Evolutionary conservation across 2,113 vertebrate genomes (phyloP).

Genomic region (Pachyramphus minor): DNA sequence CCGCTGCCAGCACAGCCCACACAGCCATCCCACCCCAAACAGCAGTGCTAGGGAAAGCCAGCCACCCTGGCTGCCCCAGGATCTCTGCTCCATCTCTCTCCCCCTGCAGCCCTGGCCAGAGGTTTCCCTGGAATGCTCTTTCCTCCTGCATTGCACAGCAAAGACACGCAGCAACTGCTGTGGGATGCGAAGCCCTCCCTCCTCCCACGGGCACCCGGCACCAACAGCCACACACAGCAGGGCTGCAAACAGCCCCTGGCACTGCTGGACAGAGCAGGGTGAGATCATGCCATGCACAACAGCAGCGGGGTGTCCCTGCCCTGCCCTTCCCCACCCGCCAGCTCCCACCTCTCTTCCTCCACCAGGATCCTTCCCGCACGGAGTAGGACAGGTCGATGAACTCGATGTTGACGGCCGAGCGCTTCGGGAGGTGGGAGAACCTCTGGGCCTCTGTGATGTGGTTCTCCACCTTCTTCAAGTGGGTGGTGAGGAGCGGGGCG

Average conservation of each 20-base stretch:
- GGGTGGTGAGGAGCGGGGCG: conserved; percentile 84
- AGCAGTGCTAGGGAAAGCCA: not conserved
- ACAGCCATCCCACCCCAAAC: not conserved
- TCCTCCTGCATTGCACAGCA: not conserved
- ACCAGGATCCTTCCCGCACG: conserved; percentile 93
- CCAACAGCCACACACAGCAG: not conserved
- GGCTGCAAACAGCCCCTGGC: not conserved
- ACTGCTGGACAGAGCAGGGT: not conserved
- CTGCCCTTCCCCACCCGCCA: not conserved
- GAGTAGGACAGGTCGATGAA: conserved; percentile 94
- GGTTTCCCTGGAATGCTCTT: not conserved
- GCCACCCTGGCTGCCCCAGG: not conserved
- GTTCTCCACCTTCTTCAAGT: conserved; percentile 99
- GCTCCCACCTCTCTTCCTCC: conserved; percentile 89
- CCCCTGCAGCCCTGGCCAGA: not conserved
- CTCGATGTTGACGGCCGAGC: conserved; percentile 92
- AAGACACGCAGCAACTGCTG: not conserved
- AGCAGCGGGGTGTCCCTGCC: not conserved
- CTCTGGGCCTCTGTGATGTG: conserved; percentile 96
- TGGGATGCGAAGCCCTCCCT: not conserved
- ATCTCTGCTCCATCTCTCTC: not conserved
- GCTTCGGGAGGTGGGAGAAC: conserved; percentile 94
- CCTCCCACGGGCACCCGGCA: not conserved
- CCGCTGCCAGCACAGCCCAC: not conserved
- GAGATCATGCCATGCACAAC: not conserved